Evolutionary conservation across 2,113 vertebrate genomes (phyloP).

Genomic region (Psammodynastes pulverulentus): DNA sequence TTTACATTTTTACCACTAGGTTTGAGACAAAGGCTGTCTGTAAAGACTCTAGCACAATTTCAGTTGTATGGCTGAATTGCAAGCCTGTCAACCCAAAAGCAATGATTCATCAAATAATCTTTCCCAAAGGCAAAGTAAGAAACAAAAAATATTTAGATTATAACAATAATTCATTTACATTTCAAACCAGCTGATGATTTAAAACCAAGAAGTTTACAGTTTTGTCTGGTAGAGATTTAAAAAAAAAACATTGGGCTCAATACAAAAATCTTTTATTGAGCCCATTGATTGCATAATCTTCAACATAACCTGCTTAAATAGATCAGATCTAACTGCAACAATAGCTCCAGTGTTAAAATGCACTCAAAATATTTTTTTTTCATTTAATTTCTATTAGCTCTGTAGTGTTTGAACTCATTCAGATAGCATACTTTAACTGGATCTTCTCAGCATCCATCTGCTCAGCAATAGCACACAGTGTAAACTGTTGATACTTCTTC

Average conservation of each 20-base stretch:
- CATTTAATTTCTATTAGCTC: background rate
- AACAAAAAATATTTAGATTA: background rate
- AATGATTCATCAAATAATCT: background rate
- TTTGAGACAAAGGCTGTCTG: background rate
- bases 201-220: background rate
- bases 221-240: conserved; percentile 21
- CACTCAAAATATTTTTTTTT: conserved; percentile 56
- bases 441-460: background rate
- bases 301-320: conserved; percentile 54
- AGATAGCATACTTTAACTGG: background rate
- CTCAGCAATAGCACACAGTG: background rate
- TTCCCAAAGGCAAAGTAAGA: background rate
- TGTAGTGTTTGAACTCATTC: background rate
- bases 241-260: conserved; percentile 6
- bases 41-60: background rate
- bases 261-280: conserved; percentile 46
- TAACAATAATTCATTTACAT: background rate
- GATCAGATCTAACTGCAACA: conserved; percentile 46
- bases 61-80: background rate
- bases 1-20: background rate
- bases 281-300: conserved; percentile 50
- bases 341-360: conserved; percentile 53
- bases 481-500: background rate
- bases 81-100: background rate
- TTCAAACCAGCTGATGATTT: background rate